Evolutionary conservation across 2,113 vertebrate genomes (phyloP).

Genomic region (Perccottus glenii): DNA sequence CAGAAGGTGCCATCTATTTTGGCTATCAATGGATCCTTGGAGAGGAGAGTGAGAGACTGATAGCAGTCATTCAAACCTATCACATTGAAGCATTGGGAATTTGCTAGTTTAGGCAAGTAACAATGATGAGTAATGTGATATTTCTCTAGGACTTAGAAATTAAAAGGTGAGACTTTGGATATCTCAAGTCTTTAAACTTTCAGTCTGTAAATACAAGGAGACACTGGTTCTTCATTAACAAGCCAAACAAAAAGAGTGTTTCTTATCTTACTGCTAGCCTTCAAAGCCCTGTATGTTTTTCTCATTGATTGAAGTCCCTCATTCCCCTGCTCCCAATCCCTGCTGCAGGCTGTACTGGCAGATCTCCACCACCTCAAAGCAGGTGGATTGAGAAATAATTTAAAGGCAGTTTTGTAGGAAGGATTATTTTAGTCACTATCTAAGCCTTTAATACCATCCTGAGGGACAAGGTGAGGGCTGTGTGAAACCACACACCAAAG

Average conservation of each 20-base stretch:
- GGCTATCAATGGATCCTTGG: background rate
- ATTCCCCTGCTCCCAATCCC: slow-evolving; percentile 38
- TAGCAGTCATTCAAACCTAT: background rate
- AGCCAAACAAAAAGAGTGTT: slow-evolving; percentile 6
- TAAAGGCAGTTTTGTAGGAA: slow-evolving; percentile 60
- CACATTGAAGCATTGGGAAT: too few relatives aligned
- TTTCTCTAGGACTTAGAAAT: background rate
- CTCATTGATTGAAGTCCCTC: slow-evolving; percentile 54
- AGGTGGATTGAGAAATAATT: slow-evolving; percentile 60
- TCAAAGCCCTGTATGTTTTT: slow-evolving; percentile 45
- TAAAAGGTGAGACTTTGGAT: slow-evolving; percentile 10
- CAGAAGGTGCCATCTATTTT: background rate
- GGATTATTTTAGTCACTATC: slow-evolving; percentile 57
- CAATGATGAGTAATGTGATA: background rate
- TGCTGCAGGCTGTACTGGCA: slow-evolving; percentile 37
- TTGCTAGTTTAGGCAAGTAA: background rate
- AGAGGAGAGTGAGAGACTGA: too few relatives aligned
- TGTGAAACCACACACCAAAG: slow-evolving; percentile 45
- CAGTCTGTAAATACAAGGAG: slow-evolving; percentile 23
- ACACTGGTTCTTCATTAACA: slow-evolving; percentile 9
- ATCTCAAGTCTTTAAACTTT: slow-evolving; percentile 21
- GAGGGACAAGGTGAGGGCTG: slow-evolving; percentile 38
- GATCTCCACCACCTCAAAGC: slow-evolving; percentile 48
- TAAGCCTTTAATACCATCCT: slow-evolving; percentile 54
- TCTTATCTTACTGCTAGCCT: slow-evolving; percentile 37